Base-by-base conservation (phyloP, 2,113 vertebrate genomes). In the western clawed frog (Xenopus tropicalis) region DNA sequence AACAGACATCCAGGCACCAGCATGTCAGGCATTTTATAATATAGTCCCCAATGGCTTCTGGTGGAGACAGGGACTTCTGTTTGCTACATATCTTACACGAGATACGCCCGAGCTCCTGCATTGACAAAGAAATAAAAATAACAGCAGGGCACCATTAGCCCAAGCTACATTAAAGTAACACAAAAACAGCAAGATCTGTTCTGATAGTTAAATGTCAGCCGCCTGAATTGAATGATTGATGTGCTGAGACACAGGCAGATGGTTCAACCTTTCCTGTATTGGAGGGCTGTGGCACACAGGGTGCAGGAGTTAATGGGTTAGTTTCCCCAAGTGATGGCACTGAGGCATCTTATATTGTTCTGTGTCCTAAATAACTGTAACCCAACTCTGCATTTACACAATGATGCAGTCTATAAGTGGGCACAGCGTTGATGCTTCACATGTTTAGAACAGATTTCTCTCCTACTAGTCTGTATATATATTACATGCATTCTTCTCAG, bases 201-300 rank as follows among this genome's bases (percentile, higher is more conserved):
- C 42, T 17, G 24, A 48, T 14, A 59, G 70, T 56, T 56, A 66
- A n/a, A 66, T 48, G 64, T 48, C 64, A 63, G 74, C 62, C 57
- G 2, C 3, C 21, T 20, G 37, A 2, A 44, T 20, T 0, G 1
- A 0, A 13, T 66, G 10, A 58, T 65, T 23, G 6, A 56, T 4
- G 17, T 1, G 0, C 58, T 73, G 14, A 23, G 0, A 29, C 0
- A 25, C 74, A 29, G 54, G 23, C 57, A 61, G 69, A 51, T 22
- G 29, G 61, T 13, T 74, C 48, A 74, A 66, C 63, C 64, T 63
- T 14, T 61, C 16, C 19, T 16, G 11, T n/a, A 22, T 23, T 16
- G 63, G 14, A 54, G 14, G 12, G 37, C 12, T n/a, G 5, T 64
- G 17, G 13, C 1, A 19, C 29, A 64, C 11, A 43, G 9, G 43